Conservation (phyloP, 2,888 invertebrate genomes). For the Pseudococcus longispinus region DNA sequence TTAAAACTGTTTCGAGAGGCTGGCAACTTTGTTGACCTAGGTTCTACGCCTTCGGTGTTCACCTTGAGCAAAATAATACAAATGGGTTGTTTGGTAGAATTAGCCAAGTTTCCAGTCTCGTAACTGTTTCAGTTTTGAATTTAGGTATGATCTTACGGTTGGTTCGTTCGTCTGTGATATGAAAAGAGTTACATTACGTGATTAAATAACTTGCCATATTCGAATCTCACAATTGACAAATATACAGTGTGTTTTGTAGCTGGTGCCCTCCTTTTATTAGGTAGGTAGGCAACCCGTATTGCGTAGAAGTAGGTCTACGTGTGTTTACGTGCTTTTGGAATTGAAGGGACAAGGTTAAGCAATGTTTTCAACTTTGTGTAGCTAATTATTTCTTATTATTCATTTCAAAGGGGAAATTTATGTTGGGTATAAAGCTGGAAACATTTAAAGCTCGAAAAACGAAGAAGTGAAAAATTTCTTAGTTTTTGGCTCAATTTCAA, state of each 20-base stretch:
- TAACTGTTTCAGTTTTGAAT: not conserved
- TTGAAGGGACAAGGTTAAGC: no score
- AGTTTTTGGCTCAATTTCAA: no score
- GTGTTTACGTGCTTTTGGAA: no score
- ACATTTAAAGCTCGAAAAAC: no score
- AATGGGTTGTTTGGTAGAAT: not conserved
- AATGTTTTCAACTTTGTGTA: no score
- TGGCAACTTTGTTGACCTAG: not conserved
- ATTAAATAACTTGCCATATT: not conserved
- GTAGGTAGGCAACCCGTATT: no score
- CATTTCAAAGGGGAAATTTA: no score
- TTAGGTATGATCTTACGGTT: not conserved
- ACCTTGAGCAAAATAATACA: not conserved
- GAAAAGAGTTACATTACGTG: not conserved
- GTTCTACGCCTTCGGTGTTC: not conserved
- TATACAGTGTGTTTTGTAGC: not conserved
- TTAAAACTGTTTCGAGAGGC: not conserved
- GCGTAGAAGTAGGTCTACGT: no score
- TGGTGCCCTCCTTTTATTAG: no score
- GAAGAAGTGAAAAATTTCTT: no score
- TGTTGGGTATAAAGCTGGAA: no score
- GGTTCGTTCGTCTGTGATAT: not conserved
- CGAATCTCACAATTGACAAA: not conserved
- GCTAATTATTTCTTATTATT: no score
- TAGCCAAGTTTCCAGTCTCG: not conserved